Evolutionary conservation across 1,140 invertebrate genomes (phyloP).

Genomic region (Drosophila baimaii): DNA sequence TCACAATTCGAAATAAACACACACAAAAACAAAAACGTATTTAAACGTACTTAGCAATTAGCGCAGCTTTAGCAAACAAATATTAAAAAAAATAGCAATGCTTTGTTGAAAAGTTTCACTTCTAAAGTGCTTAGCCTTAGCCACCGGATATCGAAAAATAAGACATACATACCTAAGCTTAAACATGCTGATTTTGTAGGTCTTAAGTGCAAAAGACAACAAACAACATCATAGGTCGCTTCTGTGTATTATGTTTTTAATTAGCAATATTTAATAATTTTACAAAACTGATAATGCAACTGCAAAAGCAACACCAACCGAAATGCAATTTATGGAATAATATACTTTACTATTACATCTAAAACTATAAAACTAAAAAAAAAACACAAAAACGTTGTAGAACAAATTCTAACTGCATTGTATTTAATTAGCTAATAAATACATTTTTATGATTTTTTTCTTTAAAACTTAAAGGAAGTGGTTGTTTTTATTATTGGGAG

Average conservation of each 20-base stretch:
- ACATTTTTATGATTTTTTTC: slow-evolving; percentile 69
- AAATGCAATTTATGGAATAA: slow-evolving; percentile 64
- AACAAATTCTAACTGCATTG: slow-evolving; percentile 73
- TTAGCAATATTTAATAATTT: slow-evolving; percentile 47
- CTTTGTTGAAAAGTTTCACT: slow-evolving; percentile 72
- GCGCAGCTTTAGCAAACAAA: slow-evolving; percentile 72
- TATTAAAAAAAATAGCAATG: slow-evolving; percentile 55
- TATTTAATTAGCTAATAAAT: slow-evolving; percentile 72
- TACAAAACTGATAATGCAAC: slow-evolving; percentile 34
- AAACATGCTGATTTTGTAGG: slow-evolving; percentile 27
- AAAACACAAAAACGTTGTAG: slow-evolving; percentile 60
- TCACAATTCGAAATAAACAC: slow-evolving; percentile 42
- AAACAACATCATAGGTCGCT: slow-evolving; percentile 25
- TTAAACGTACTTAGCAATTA: slow-evolving; percentile 63
- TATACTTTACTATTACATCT: slow-evolving; percentile 49
- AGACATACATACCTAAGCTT: slow-evolving; percentile 27
- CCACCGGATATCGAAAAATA: slow-evolving; percentile 37
- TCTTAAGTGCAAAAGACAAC: slow-evolving; percentile 7
- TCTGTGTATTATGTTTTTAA: slow-evolving; percentile 40
- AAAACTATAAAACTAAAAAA: slow-evolving; percentile 29
- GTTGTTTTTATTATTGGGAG: neutral
- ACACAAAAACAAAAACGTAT: slow-evolving; percentile 33
- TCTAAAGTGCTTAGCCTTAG: slow-evolving; percentile 68
- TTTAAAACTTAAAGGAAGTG: slow-evolving; percentile 30
- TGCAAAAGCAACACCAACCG: slow-evolving; percentile 43